Conservation (phyloP, 2,797 vertebrate genomes). For the Rhabdophis nuchalis region DNA sequence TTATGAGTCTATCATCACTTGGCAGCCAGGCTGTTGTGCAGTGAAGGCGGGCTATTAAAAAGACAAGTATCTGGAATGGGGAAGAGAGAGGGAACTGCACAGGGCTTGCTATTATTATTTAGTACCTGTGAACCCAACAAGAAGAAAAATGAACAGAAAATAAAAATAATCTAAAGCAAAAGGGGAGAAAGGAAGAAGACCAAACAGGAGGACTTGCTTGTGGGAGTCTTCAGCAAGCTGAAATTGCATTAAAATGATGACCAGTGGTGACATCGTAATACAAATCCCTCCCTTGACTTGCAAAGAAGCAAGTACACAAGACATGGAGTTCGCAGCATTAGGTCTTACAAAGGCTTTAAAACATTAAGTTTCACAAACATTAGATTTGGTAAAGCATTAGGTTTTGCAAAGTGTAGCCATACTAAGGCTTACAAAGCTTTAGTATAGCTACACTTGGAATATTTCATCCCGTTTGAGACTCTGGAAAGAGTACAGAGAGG, state of each 20-base stretch:
- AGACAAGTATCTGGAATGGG: background rate
- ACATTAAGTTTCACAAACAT: too few relatives aligned
- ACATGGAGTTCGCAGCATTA: background rate
- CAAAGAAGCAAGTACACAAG: background rate
- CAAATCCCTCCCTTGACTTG: background rate
- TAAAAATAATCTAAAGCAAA: background rate
- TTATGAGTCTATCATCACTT: background rate
- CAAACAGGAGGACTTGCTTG: background rate
- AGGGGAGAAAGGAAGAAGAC: too few relatives aligned
- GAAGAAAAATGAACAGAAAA: background rate
- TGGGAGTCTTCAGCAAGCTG: background rate
- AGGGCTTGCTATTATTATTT: background rate
- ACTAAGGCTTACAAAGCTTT: too few relatives aligned
- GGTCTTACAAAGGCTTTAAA: too few relatives aligned
- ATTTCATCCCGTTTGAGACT: too few relatives aligned
- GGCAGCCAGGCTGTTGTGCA: background rate
- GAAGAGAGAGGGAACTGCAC: too few relatives aligned
- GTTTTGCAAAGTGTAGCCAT: too few relatives aligned
- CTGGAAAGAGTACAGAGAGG: too few relatives aligned
- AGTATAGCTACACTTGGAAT: too few relatives aligned
- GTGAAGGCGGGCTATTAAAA: background rate
- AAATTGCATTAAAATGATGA: background rate
- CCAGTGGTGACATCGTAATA: background rate
- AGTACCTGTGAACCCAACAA: background rate
- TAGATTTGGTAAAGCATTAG: too few relatives aligned